Percentiles rank a stretch among this genome's conserved stretches.
phyloP scores from a whole-genome alignment of 2,797 vertebrate species.

The Takifugu ocellatus region DNA sequence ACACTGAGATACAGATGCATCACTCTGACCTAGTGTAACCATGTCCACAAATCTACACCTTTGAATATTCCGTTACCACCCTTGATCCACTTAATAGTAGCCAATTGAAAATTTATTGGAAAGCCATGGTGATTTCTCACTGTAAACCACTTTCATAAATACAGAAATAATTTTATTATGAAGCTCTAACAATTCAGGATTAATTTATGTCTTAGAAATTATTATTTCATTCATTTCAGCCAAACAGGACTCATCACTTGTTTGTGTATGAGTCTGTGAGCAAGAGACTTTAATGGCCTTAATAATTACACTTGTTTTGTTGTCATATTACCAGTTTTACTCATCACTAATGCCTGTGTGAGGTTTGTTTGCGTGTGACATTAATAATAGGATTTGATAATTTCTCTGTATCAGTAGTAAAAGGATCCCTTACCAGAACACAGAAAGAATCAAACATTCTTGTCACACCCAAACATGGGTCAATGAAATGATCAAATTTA shows the following conservation, averaged over 20 bases:
- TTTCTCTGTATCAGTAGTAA: no score
- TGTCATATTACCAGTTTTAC: no score
- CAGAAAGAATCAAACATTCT: no score
- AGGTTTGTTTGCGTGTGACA: no score
- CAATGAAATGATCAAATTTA: neutral
- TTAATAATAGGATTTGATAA: no score
- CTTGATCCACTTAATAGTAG: conserved; percentile 31
- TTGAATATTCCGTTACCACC: neutral
- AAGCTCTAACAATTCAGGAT: conserved; percentile 8
- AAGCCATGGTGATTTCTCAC: conserved; percentile 1
- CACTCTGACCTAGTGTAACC: neutral
- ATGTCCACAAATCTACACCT: neutral
- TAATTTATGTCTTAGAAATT: conserved; percentile 57
- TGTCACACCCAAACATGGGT: no score
- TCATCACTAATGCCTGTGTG: no score
- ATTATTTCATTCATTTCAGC: conserved; percentile 45
- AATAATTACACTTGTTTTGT: no score
- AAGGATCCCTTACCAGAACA: no score
- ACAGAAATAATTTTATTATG: neutral
- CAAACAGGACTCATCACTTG: neutral
- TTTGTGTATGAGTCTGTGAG: no score
- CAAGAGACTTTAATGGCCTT: no score
- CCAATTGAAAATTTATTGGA: conserved; percentile 45
- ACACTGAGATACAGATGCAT: neutral
- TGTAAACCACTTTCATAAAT: no score